Conservation (phyloP, 1,140 invertebrate genomes). For the Dinoponera quadriceps region DNA sequence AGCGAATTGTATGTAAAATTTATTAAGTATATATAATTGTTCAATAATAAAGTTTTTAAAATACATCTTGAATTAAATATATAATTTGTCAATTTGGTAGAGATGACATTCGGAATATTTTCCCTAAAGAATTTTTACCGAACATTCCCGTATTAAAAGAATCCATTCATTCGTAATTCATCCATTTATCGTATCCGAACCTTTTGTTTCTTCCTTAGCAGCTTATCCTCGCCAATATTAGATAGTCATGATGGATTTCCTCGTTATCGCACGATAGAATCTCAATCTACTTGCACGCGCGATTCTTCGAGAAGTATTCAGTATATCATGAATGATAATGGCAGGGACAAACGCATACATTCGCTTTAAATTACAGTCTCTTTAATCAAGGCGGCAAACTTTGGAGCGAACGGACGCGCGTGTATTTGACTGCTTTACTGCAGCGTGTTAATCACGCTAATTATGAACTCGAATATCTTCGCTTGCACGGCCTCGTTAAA, state of each 20-base stretch:
- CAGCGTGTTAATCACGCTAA: conserved; percentile 50
- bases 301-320: neutral
- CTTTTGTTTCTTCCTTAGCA: neutral
- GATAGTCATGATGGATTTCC: neutral
- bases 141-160: no score
- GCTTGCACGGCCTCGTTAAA: conserved; percentile 35
- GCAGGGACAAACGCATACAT: conserved; percentile 32
- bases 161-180: neutral
- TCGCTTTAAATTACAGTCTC: conserved; percentile 51
- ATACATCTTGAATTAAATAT: no score
- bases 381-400: conserved; percentile 59
- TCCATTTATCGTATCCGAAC: neutral
- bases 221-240: neutral
- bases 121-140: no score
- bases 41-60: neutral
- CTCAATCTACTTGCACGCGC: neutral
- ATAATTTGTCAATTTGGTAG: no score
- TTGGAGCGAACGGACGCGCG: conserved; percentile 17
- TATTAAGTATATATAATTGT: neutral
- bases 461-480: conserved; percentile 52
- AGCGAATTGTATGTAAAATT: no score
- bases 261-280: neutral
- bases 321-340: conserved; percentile 52
- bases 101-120: no score
- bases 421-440: conserved; percentile 58